These are phyloP conservation scores for Spodoptera exigua DNA, from an alignment of 2,888 invertebrate species.

Conservation along the genomic window DNA sequence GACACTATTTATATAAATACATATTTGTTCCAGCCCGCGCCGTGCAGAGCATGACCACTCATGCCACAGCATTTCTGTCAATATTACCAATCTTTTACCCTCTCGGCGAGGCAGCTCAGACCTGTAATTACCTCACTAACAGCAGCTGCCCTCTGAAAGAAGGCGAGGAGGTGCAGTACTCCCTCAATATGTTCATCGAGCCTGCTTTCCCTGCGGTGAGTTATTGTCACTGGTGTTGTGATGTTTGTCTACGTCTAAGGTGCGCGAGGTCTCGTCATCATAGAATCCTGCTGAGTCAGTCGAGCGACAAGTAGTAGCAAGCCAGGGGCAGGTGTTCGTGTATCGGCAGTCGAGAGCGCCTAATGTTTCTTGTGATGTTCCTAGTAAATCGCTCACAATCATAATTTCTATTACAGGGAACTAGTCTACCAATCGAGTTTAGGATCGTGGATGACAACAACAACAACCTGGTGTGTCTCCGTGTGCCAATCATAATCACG, in stretches of 20 bases:
- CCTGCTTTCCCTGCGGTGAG: constrained; percentile 62
- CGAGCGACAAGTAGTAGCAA: too few relatives aligned
- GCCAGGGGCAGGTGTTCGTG: too few relatives aligned
- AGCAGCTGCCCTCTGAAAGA: constrained; percentile 57
- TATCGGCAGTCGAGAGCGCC: too few relatives aligned
- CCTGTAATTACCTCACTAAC: constrained; percentile 71
- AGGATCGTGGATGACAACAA: constrained; percentile 57
- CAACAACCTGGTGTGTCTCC: constrained; percentile 53
- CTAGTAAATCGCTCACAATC: too few relatives aligned
- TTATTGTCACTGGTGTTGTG: constrained; percentile 16
- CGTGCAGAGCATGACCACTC: constrained; percentile 61
- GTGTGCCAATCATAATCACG: constrained; percentile 40
- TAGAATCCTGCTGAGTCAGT: too few relatives aligned
- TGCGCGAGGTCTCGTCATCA: too few relatives aligned
- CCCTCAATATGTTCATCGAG: constrained; percentile 64
- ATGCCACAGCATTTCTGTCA: constrained; percentile 61
- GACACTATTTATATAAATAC: too few relatives aligned
- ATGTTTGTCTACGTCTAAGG: too few relatives aligned
- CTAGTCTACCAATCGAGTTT: constrained; percentile 62
- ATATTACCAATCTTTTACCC: constrained; percentile 7
- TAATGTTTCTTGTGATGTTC: too few relatives aligned
- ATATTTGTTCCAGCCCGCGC: constrained; percentile 59
- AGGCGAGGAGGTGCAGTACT: constrained; percentile 38
- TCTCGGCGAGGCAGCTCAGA: constrained; percentile 58
- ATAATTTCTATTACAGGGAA: constrained; percentile 54